Percentiles rank a stretch among this genome's conserved stretches.
Conservation (phyloP, 2,113 vertebrate species). For the Corydoras maculifer region DNA sequence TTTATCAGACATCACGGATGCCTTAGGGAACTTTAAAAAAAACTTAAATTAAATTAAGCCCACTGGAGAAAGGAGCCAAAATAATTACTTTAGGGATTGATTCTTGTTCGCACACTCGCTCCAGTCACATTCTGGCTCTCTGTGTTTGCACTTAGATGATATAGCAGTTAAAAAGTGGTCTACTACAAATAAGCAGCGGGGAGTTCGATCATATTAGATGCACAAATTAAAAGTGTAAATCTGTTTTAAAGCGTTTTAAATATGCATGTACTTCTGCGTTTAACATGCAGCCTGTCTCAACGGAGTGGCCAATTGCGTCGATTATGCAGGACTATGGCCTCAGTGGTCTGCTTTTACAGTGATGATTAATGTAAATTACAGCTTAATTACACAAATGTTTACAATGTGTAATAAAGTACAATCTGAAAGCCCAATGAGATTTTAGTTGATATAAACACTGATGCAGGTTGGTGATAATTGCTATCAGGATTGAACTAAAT, state of each 20-base stretch:
- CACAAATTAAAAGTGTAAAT: slow-evolving; percentile 37
- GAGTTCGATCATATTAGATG: slow-evolving; percentile 22
- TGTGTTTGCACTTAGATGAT: background rate
- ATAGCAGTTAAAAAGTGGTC: slow-evolving; percentile 29
- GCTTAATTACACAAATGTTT: too few relatives aligned
- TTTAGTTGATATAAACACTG: too few relatives aligned
- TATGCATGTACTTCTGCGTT: slow-evolving; percentile 13
- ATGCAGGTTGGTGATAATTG: too few relatives aligned
- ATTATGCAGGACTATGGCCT: too few relatives aligned
- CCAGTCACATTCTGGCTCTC: slow-evolving; percentile 15
- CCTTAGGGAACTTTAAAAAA: slow-evolving; percentile 62
- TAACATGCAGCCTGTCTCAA: slow-evolving; percentile 3
- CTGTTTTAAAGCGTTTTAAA: slow-evolving; percentile 30
- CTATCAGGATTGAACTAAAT: too few relatives aligned
- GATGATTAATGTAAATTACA: too few relatives aligned
- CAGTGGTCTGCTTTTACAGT: too few relatives aligned
- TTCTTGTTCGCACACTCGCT: slow-evolving; percentile 45
- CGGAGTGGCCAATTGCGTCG: too few relatives aligned
- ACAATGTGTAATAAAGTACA: too few relatives aligned
- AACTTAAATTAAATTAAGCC: slow-evolving; percentile 74
- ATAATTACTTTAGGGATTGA: slow-evolving; percentile 75
- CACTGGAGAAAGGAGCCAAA: slow-evolving; percentile 72
- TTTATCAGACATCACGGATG: slow-evolving; percentile 81
- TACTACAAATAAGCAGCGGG: slow-evolving; percentile 20
- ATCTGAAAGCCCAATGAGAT: too few relatives aligned